Evolutionary conservation across 2,113 vertebrate genomes (phyloP).

Genomic region (Catagonus wagneri): DNA sequence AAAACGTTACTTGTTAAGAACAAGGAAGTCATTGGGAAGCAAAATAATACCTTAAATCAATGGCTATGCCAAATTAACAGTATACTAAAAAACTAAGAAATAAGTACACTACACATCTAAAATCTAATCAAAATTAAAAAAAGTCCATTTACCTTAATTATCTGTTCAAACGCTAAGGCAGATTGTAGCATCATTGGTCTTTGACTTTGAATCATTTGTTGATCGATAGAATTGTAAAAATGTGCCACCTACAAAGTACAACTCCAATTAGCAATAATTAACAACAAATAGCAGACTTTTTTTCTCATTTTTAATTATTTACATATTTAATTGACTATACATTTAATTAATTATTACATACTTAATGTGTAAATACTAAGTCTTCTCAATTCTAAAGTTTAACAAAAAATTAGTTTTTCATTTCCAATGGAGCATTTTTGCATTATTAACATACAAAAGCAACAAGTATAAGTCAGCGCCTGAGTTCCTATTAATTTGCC

Average conservation of each 20-base stretch:
- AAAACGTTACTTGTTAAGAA: neutral
- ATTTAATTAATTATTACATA: too few relatives aligned
- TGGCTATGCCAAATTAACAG: neutral
- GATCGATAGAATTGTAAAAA: slow-evolving; percentile 99
- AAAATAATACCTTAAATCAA: neutral
- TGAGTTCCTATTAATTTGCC: slow-evolving; percentile 10
- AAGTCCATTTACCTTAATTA: slow-evolving; percentile 93
- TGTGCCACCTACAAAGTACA: slow-evolving; percentile 93
- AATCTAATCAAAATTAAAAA: slow-evolving; percentile 14
- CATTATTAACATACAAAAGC: neutral
- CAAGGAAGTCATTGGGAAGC: neutral
- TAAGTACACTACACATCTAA: slow-evolving; percentile 24
- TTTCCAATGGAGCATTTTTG: neutral
- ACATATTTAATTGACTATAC: neutral
- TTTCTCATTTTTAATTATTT: slow-evolving; percentile 43
- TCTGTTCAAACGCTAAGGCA: slow-evolving; percentile 97
- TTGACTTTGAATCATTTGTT: slow-evolving; percentile 99
- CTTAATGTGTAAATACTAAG: neutral
- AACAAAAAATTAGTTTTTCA: slow-evolving; percentile 12
- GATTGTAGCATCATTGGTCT: slow-evolving; percentile 98
- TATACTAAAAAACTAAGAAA: neutral
- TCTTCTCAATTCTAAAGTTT: slow-evolving; percentile 18
- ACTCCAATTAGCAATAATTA: slow-evolving; percentile 55
- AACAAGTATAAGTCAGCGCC: neutral
- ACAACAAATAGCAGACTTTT: neutral